Evolutionary conservation across 23 tunicate species (phyloP), one percentile per base, ranked within the genome.

Genomic region (Trididemnum nubilum): DNA sequence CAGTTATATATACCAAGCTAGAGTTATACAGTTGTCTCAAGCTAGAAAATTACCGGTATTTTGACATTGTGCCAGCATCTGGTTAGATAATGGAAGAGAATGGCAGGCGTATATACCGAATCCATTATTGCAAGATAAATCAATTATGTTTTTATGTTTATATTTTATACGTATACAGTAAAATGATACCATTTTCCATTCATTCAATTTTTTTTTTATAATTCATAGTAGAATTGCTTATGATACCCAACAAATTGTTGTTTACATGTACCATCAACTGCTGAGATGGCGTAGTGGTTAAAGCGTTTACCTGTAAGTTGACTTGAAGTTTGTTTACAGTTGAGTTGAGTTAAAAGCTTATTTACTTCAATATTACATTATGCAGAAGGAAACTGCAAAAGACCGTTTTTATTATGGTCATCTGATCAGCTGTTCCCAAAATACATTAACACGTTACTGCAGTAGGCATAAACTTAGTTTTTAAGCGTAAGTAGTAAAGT

Each of bases 251-350:
- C 54, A 44, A 44, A 44, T 44, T 44, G 54, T 44, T 44, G 54
- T 44, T 44, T 44, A 44, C 54, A 44, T 44, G 54, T 44, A 44
- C 54, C 54, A 44, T 44, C 54, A 44, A 44, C 54, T 44, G 54
- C 54, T 44, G 54, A 44, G 54, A 44, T 44, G 54, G 54, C 54
- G 54, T 44, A 44, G 54, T 44, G 54, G 54, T 44, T 44, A 44
- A 44, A 44, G 54, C 54, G 54, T 44, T 15, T 44, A 44, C 54
- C 54, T 44, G 54, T 44, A 44, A 44, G 54, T 44, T 44, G 54
- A 44, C 54, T 44, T 44, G 54, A 44, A 44, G 54, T 44, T 44
- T 44, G 54, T 44, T 44, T 44, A 44, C 54, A 44, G 54, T 44
- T 44, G 54, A 44, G 54, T 44, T 44, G 54, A 44, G 54, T 44